Conservation (phyloP, 2,113 vertebrate species). For the Stomatorhinus ivindoensis region DNA sequence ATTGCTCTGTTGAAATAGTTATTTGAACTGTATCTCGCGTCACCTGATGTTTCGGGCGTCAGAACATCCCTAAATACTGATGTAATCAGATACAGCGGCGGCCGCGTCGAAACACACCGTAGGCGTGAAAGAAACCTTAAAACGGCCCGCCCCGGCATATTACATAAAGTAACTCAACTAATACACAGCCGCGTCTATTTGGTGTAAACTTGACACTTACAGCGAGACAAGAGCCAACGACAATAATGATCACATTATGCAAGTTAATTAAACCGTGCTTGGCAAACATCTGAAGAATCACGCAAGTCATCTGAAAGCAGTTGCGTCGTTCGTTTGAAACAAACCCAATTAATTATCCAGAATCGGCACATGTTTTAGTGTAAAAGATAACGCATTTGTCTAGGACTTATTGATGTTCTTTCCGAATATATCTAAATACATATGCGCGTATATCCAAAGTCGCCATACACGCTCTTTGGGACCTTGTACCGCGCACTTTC, state of each 20-base stretch:
- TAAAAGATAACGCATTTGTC: too few species aligned
- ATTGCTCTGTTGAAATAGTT: background rate
- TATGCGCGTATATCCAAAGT: background rate
- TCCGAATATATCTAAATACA: background rate
- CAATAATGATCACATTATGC: background rate
- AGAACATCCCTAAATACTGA: background rate
- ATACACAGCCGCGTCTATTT: background rate
- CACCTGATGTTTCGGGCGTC: constrained; percentile 3
- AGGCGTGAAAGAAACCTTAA: background rate
- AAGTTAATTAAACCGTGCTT: background rate
- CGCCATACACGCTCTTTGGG: background rate
- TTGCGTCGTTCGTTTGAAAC: background rate
- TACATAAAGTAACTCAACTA: background rate
- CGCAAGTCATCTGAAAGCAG: background rate
- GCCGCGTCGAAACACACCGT: background rate
- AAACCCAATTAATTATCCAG: background rate
- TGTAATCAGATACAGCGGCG: background rate
- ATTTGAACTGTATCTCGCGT: background rate
- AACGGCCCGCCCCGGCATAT: background rate
- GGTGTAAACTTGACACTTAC: background rate
- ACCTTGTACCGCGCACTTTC: background rate
- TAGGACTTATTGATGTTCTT: too few species aligned
- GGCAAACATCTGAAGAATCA: background rate
- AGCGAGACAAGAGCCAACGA: background rate
- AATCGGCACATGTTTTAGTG: background rate